phyloP scores from a whole-genome alignment of 2,113 vertebrate genomes.

The Platycercus adscitus region DNA sequence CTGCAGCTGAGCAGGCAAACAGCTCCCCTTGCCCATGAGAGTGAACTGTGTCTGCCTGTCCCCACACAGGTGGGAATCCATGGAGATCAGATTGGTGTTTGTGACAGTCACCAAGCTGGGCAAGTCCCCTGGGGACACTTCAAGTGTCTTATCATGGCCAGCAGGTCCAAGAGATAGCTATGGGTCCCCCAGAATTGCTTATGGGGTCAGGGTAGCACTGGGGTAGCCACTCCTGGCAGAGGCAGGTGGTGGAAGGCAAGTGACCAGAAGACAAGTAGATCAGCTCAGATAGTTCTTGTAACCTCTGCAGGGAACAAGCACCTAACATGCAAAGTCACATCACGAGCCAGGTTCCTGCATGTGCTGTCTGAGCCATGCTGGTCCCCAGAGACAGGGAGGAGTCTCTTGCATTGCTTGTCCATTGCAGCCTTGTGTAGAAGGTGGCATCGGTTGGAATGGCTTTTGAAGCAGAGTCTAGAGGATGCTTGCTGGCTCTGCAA shows the following conservation, averaged over 20 bases:
- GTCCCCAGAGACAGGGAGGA: neutral
- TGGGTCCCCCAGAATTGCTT: neutral
- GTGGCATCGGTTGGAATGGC: neutral
- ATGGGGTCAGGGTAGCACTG: neutral
- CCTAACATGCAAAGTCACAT: neutral
- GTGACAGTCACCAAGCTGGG: neutral
- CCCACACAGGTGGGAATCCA: accelerated
- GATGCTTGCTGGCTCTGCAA: neutral
- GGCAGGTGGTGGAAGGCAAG: neutral
- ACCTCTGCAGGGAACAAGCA: neutral
- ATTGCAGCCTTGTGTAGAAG: neutral
- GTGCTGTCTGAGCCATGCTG: neutral
- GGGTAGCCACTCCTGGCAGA: neutral
- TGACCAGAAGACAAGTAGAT: neutral
- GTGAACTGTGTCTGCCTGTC: accelerated
- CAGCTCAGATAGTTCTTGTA: neutral
- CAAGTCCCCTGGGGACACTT: neutral
- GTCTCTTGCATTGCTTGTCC: accelerated
- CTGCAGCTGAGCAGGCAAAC: neutral
- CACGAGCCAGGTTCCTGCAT: neutral
- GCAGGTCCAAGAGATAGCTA: neutral
- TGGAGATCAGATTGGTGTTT: neutral
- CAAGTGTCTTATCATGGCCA: neutral
- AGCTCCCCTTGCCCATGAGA: neutral
- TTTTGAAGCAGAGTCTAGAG: neutral